These are phyloP conservation scores for Zygaena filipendulae DNA, from an alignment of 2,888 invertebrate species.

Conservation along the genomic window DNA sequence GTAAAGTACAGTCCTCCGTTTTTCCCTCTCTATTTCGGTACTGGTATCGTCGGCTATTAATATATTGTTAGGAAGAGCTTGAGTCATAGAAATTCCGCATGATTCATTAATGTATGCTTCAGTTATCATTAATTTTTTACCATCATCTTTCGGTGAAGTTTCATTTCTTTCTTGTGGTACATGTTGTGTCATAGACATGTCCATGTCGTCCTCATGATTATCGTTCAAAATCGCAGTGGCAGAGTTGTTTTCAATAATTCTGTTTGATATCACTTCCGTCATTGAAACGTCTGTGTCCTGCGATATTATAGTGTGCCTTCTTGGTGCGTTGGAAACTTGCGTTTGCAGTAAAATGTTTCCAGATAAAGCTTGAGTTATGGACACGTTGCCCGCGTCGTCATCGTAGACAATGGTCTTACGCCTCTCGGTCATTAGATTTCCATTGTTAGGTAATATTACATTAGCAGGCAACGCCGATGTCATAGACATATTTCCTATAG, in stretches of 20 bases:
- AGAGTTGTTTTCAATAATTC: too few species aligned
- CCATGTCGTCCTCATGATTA: conserved; percentile 11
- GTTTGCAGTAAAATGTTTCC: conserved; percentile 12
- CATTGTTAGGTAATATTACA: not conserved
- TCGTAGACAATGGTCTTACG: not conserved
- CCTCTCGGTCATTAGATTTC: not conserved
- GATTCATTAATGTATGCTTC: conserved; percentile 2
- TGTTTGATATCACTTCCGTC: too few species aligned
- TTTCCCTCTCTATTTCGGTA: too few species aligned
- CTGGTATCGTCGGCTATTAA: too few species aligned
- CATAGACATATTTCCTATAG: conserved; percentile 17
- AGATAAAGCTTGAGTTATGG: conserved; percentile 22
- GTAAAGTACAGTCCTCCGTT: too few species aligned
- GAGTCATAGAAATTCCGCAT: conserved; percentile 7
- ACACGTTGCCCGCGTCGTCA: conserved; percentile 18
- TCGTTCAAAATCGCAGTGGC: too few species aligned
- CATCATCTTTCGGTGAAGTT: conserved; percentile 1
- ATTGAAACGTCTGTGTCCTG: too few species aligned
- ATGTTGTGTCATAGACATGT: conserved; percentile 26
- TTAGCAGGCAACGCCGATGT: conserved; percentile 16
- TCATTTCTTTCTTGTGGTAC: too few species aligned
- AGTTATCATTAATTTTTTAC: conserved; percentile 7
- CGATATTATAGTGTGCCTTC: too few species aligned
- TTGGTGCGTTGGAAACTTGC: too few species aligned
- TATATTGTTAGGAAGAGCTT: conserved; percentile 4